Evolutionary conservation across 2,888 invertebrate genomes (phyloP), one percentile per base, ranked within the genome.

Genomic region (Omphaloscelis lunosa): DNA sequence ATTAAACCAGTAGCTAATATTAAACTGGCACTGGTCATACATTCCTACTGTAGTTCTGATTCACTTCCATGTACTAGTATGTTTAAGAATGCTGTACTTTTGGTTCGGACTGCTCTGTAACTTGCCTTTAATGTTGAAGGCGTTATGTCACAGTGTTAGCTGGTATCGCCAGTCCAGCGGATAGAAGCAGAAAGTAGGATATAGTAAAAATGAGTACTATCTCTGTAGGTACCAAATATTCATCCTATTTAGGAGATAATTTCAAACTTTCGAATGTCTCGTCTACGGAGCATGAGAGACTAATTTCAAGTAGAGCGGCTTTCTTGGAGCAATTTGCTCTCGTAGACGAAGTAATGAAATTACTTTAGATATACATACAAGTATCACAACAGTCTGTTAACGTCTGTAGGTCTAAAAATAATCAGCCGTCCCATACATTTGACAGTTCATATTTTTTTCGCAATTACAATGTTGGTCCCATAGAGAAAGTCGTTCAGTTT

Each of bases 1-100:
- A 79, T 67, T 29, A 75, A 75, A 86, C 79, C 34, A 74, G 75
- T 79, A 61, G 82, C 73, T 77, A 53, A 65, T 68, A 68, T 66
- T 72, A 56, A 86, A 75, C 71, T 34, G 23, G 63, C 17, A 53
- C 41, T 69, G 34, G 29, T 72, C 59, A 48, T 69, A 72, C 34
- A 65, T 75, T 80, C 66, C 41, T 69, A 41, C 1, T 65, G 20
- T 23, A 48, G 29, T 29, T 73, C 59, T 75, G 29, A 53, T 82
- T 63, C 48, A 56, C 61, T 82, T 72, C 34, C 59, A 65, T 34
- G 6, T 75, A 20, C 15, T 29, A 45, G 17, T 51, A 27, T 67
- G 48, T 67, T 74, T 6, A 61, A 39, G 72, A 61, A 73, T 72
- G 56, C 8, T 29, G 12, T 20, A 17, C 11, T 65, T 81, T 80